Conservation (phyloP, 2,797 vertebrate species). For the Coccyzus lansbergi region DNA sequence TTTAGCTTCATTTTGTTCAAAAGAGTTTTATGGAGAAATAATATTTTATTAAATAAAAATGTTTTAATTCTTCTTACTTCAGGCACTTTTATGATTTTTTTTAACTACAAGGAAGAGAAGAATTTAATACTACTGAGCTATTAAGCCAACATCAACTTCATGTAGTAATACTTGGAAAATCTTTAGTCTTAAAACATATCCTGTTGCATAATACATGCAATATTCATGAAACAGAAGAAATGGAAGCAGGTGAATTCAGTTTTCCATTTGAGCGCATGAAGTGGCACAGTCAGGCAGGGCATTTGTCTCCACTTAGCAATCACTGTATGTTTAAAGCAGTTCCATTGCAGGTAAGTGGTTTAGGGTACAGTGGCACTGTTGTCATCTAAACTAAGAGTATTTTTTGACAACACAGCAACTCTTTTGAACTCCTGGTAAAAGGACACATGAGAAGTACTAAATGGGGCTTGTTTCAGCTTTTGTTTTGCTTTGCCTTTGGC, state of each 20-base stretch:
- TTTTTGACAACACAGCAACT: not conserved
- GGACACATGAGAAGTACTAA: not conserved
- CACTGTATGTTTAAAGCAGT: not conserved
- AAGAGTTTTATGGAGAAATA: not conserved
- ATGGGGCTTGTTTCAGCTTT: not conserved
- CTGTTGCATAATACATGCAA: not conserved
- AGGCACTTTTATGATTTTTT: not conserved
- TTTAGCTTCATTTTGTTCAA: not conserved
- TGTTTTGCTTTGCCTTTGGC: not conserved
- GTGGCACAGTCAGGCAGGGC: not conserved
- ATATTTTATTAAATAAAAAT: not conserved
- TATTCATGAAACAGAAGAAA: not conserved
- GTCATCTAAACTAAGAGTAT: not conserved
- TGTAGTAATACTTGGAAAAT: slow-evolving; percentile 24
- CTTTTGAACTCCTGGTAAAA: not conserved
- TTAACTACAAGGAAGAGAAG: not conserved
- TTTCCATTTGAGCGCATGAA: not conserved
- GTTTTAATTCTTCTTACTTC: not conserved
- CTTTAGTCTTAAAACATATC: not conserved
- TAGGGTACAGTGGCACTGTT: not conserved
- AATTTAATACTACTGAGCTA: not conserved
- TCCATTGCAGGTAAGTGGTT: not conserved
- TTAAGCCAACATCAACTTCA: slow-evolving; percentile 27
- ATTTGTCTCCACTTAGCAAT: not conserved
- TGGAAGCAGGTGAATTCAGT: not conserved